A percentile compares a stretch with the other conserved stretches of the same genome.
Evolutionary conservation across 2,888 invertebrate species (phyloP).

Genomic region (Diplolepis rosae): DNA sequence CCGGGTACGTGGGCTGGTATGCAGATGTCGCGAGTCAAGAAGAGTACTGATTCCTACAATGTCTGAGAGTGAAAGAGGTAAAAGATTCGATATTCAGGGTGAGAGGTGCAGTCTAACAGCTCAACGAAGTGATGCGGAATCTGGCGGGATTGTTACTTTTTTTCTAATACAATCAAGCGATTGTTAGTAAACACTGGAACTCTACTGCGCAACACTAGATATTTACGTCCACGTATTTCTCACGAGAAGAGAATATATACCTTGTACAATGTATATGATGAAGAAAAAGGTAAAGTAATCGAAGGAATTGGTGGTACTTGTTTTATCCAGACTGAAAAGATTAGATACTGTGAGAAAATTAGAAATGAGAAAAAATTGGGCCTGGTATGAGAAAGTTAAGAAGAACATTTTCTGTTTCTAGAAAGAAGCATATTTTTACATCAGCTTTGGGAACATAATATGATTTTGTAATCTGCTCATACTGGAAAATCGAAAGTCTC

Average conservation of each 20-base stretch:
- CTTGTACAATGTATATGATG: not conserved
- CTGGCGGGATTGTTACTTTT: conserved; percentile 26
- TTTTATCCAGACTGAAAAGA: too few relatives aligned
- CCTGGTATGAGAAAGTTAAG: too few relatives aligned
- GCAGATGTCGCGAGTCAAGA: conserved; percentile 47
- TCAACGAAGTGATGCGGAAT: conserved; percentile 23
- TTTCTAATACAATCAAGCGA: conserved; percentile 21
- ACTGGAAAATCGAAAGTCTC: too few relatives aligned
- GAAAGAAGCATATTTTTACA: too few relatives aligned
- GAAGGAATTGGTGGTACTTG: not conserved
- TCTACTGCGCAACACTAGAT: conserved; percentile 24
- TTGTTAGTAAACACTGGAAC: conserved; percentile 30
- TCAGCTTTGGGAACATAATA: too few relatives aligned
- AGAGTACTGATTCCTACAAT: conserved; percentile 44
- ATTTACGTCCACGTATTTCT: conserved; percentile 29
- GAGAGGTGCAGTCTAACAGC: conserved; percentile 30
- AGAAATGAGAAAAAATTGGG: too few relatives aligned
- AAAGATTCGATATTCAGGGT: conserved; percentile 29
- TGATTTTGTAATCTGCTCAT: too few relatives aligned
- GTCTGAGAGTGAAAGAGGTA: conserved; percentile 27
- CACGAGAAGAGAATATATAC: conserved; percentile 16
- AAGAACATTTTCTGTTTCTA: too few relatives aligned
- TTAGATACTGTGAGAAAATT: too few relatives aligned
- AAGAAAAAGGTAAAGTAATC: conserved; percentile 16
- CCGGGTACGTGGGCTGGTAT: conserved; percentile 57